Percentiles rank a stretch among this genome's conserved stretches.
phyloP scores from a whole-genome alignment of 2,888 invertebrate genomes.

The Gisinianus flammeolus region DNA sequence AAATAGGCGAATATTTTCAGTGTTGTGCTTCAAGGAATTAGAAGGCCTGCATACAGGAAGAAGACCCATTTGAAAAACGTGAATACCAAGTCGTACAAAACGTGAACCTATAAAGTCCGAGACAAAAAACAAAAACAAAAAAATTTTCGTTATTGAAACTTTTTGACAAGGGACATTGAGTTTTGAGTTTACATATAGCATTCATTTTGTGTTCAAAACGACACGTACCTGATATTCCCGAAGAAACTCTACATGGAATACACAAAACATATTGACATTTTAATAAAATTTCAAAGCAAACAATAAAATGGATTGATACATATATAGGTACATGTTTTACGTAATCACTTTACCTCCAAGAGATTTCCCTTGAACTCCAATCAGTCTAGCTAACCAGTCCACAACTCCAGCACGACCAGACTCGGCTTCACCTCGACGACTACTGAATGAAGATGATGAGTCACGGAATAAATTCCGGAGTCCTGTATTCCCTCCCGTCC shows the following conservation, averaged over 20 bases:
- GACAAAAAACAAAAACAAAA: not conserved
- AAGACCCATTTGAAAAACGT: constrained; percentile 59
- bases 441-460: not conserved
- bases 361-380: constrained; percentile 57
- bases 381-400: constrained; percentile 55
- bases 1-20: not conserved
- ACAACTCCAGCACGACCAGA: constrained; percentile 49
- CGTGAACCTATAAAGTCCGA: constrained; percentile 54
- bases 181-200: not conserved
- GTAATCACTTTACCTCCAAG: constrained; percentile 40
- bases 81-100: constrained; percentile 58
- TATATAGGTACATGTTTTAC: too few relatives aligned
- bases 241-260: not conserved
- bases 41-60: constrained; percentile 57
- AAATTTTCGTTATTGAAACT: too few relatives aligned
- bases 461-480: constrained; percentile 30
- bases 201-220: not conserved
- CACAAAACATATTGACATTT: not conserved
- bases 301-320: too few relatives aligned
- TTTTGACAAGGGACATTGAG: too few relatives aligned
- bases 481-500: constrained; percentile 5
- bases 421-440: not conserved
- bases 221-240: not conserved
- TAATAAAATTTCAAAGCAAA: not conserved
- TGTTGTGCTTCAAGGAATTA: constrained; percentile 49